Evolutionary conservation across 2,888 invertebrate species (phyloP), one percentile per base, ranked within the genome.

Genomic region (Philonicus albiceps): DNA sequence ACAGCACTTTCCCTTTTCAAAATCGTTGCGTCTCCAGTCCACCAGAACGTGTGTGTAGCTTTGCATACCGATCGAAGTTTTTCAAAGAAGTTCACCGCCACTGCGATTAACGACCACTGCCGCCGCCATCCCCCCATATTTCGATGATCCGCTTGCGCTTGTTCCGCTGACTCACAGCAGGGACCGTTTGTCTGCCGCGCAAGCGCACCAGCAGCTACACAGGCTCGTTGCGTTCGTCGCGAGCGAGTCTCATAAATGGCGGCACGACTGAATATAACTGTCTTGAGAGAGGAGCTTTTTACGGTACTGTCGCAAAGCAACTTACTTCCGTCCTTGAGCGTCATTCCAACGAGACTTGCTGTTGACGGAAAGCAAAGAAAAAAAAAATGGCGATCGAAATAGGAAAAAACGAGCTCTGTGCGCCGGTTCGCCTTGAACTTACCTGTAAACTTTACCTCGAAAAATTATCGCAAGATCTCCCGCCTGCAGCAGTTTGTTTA

Each of bases 361-460:
- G 49, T 78, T 78, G 49, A 31, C 53, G 53, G 53, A 43, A 31
- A 27, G 37, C 30, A 72, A 64, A 40, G 64, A 22, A 64, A 64
- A 64, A 64, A 64, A 53, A 53, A 53, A 43, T 73, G 13, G 30
- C 73, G 16, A 30, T 11, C 74, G n/a, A 31, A 73, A 73, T 73
- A 73, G 22, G 31, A 73, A 75, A 85, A 74, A 43, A 74, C n/a
- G 31, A 85, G 53, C 19, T 27, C 37, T 40, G 13, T 55, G 34
- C 34, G 34, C 76, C 76, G 53, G 76, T 86, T 76, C 37, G 75
- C 86, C 86, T 86, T 86, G 86, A 86, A 86, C 86, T 86, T 86
- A 76, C 86, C 64, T 86, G 19, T 34, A 84, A 81, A 73, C 73
- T 84, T 84, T 84, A 73, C 49, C 72, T 73, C 40, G 43, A 43